Conservation (phyloP, 2,797 vertebrate genomes). For the Parauchenoglanis punctatus region DNA sequence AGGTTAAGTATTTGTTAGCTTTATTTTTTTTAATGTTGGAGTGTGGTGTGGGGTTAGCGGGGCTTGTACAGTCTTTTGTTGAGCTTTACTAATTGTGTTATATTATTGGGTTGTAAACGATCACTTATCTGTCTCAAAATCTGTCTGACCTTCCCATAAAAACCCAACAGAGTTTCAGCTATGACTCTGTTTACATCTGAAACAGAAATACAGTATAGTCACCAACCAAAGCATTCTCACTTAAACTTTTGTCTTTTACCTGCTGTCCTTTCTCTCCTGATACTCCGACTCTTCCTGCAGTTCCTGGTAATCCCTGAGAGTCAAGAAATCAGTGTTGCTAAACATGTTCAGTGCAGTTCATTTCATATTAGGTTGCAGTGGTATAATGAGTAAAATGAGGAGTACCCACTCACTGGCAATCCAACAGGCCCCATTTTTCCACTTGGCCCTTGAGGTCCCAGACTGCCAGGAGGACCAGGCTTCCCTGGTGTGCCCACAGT, state of each 20-base stretch:
- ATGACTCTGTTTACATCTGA: neutral
- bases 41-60: neutral
- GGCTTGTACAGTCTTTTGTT: neutral
- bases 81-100: neutral
- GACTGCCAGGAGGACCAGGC: conserved; percentile 69
- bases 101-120: neutral
- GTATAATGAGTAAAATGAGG: conserved; percentile 35
- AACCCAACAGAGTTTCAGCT: neutral
- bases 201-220: neutral
- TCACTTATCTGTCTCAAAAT: neutral
- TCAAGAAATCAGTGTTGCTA: neutral
- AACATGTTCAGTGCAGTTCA: neutral
- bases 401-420: conserved; percentile 77
- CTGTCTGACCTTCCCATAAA: neutral
- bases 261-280: conserved; percentile 75
- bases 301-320: conserved; percentile 67
- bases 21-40: neutral
- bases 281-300: conserved; percentile 65
- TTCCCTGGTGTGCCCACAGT: conserved; percentile 67
- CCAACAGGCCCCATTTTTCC: conserved; percentile 71
- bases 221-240: neutral
- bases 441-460: conserved; percentile 64
- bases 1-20: neutral
- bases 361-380: neutral
- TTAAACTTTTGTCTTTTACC: conserved; percentile 63